A percentile compares a stretch with the other conserved stretches of the same genome.
Evolutionary conservation across 1,140 invertebrate genomes (phyloP).

Genomic region (Drosophila triauraria): DNA sequence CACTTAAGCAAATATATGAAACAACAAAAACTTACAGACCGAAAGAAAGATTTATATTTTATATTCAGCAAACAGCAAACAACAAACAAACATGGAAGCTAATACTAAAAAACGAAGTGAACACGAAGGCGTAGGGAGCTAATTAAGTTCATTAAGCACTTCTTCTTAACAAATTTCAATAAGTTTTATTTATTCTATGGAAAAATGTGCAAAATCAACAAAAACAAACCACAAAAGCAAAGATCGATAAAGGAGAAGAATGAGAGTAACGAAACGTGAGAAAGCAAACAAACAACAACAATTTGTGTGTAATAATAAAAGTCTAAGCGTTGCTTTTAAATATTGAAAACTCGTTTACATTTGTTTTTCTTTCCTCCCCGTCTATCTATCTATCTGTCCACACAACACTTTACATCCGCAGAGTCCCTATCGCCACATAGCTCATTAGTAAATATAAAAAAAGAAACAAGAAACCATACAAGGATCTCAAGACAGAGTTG

Average conservation of each 20-base stretch:
- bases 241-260: slow-evolving; percentile 29
- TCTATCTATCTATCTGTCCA: neutral
- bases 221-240: slow-evolving; percentile 40
- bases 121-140: slow-evolving; percentile 22
- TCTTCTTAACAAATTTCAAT: slow-evolving; percentile 62
- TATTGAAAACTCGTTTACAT: slow-evolving; percentile 59
- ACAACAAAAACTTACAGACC: slow-evolving; percentile 38
- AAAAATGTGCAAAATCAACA: slow-evolving; percentile 65
- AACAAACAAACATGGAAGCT: slow-evolving; percentile 34
- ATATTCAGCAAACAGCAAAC: slow-evolving; percentile 18
- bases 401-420: neutral
- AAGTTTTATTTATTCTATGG: slow-evolving; percentile 76
- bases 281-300: slow-evolving; percentile 58
- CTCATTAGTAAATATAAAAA: slow-evolving; percentile 42
- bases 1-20: slow-evolving; percentile 58
- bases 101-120: slow-evolving; percentile 19
- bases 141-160: slow-evolving; percentile 71
- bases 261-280: slow-evolving; percentile 44
- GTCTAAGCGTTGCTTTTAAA: slow-evolving; percentile 77
- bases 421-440: slow-evolving; percentile 16
- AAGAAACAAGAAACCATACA: slow-evolving; percentile 27
- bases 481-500: slow-evolving; percentile 61
- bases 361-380: slow-evolving; percentile 31
- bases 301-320: slow-evolving; percentile 75
- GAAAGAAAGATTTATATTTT: slow-evolving; percentile 42